Evolutionary conservation across 1,140 invertebrate species (phyloP).

Genomic region (Drosophila azteca): DNA sequence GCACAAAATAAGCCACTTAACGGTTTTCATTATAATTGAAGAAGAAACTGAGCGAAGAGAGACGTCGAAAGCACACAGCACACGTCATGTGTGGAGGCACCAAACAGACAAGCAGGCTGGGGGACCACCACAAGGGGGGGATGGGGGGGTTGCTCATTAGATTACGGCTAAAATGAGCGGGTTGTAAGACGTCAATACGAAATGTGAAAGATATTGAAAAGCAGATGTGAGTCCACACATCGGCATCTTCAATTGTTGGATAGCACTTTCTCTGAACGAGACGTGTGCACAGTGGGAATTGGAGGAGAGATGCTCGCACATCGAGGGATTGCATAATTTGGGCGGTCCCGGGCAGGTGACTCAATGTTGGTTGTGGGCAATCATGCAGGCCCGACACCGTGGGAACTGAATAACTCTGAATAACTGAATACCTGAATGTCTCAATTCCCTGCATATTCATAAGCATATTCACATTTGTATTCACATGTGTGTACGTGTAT

Average conservation of each 20-base stretch:
- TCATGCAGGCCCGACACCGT: constrained; percentile 25
- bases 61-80: constrained; percentile 32
- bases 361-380: constrained; percentile 25
- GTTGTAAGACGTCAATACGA: constrained; percentile 45
- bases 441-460: too few relatives aligned
- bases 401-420: constrained; percentile 43
- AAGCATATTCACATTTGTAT: too few relatives aligned
- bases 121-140: not conserved
- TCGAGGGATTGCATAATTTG: constrained; percentile 65
- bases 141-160: constrained; percentile 64
- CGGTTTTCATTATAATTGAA: constrained; percentile 79
- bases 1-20: constrained; percentile 78
- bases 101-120: too few relatives aligned
- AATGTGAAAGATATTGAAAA: constrained; percentile 72
- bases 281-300: constrained; percentile 51
- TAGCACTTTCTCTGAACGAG: constrained; percentile 66
- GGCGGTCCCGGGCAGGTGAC: constrained; percentile 39
- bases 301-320: not conserved
- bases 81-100: constrained; percentile 3
- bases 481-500: too few relatives aligned
- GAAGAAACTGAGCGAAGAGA: constrained; percentile 46
- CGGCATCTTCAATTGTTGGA: constrained; percentile 51
- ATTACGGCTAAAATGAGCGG: constrained; percentile 58
- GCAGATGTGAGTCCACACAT: constrained; percentile 14
- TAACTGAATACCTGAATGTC: constrained; percentile 26